Evolutionary conservation across 2,113 vertebrate species (phyloP).

Genomic region (Hydrolagus affinis): DNA sequence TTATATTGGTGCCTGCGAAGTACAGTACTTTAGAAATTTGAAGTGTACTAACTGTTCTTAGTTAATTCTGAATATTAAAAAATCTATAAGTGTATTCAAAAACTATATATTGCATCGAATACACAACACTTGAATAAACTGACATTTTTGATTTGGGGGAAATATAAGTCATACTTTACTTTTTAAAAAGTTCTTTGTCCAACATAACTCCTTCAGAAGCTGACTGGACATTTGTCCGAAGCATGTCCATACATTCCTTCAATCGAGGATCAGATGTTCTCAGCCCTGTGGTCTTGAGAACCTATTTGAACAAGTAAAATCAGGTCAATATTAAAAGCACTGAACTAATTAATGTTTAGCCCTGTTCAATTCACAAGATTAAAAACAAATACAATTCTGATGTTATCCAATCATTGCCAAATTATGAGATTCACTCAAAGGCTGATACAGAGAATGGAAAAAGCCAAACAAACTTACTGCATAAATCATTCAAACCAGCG

Average conservation of each 20-base stretch:
- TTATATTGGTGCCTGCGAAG: no score
- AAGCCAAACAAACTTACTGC: no score
- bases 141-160: neutral
- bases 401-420: neutral
- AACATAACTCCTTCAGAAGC: slow-evolving; percentile 89
- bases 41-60: no score
- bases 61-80: no score
- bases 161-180: slow-evolving; percentile 56
- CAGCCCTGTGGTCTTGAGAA: slow-evolving; percentile 90
- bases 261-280: slow-evolving; percentile 90
- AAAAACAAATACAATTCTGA: neutral
- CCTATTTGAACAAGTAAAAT: slow-evolving; percentile 52
- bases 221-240: slow-evolving; percentile 85
- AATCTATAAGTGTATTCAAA: no score
- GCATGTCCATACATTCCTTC: slow-evolving; percentile 98
- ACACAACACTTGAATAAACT: no score
- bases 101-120: no score
- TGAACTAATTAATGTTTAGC: neutral
- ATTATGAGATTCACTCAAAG: neutral
- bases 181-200: slow-evolving; percentile 96
- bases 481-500: no score
- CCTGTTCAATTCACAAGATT: no score
- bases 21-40: no score
- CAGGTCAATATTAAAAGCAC: neutral
- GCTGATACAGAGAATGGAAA: no score